Base-by-base conservation (phyloP, 2,797 vertebrate genomes). In the Sebastes matsubarae region DNA sequence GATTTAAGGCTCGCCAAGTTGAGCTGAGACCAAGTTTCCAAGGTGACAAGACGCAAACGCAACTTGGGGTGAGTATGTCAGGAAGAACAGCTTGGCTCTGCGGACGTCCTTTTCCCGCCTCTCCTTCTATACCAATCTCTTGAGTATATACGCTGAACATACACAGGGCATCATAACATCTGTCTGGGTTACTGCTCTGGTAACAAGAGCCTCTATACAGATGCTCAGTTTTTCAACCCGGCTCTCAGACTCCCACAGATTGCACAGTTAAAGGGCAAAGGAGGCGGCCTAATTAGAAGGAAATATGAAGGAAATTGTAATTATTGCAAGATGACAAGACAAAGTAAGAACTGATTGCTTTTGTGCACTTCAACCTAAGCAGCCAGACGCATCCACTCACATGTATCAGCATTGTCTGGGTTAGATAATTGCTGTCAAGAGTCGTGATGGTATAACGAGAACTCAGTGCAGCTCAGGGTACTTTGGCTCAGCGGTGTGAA, bases 61-160 rank as follows among this genome's bases (percentile, higher is more conserved):
- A 73, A 89, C 81, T 74, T 75, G 76, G 81, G 93, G 95, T 96
- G 89, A 95, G 95, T 95, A 82, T 90, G 87, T 79, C 77, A 75
- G 66, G 55, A 72, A 72, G 74, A 89, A 83, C 84, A 87, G 84
- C 82, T 88, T 80, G 89, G 50, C 82, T 86, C 78, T 75, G 46
- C 61, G 36, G 36, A 66, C 14, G 30, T 68, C 68, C 52, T 86
- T 65, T 68, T 66, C 74, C 52, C 66, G 14, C 50, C 59, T 69
- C 68, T n/a, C 24, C 59, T 65, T 34, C 72, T 36, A 54, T 25
- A 70, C 58, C 81, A 82, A 77, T 80, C 89, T 87, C 83, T 59
- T 5, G 77, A 81, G 87, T 78, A 20, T 77, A 73, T 67, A 34
- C 27, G 3, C 66, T 36, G 72, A 90, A 84, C 80, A 78, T 69